Percentiles rank a stretch among this genome's conserved stretches.
Evolutionary conservation across 2,888 invertebrate genomes (phyloP).

Genomic region (Gasteruption jaculator): DNA sequence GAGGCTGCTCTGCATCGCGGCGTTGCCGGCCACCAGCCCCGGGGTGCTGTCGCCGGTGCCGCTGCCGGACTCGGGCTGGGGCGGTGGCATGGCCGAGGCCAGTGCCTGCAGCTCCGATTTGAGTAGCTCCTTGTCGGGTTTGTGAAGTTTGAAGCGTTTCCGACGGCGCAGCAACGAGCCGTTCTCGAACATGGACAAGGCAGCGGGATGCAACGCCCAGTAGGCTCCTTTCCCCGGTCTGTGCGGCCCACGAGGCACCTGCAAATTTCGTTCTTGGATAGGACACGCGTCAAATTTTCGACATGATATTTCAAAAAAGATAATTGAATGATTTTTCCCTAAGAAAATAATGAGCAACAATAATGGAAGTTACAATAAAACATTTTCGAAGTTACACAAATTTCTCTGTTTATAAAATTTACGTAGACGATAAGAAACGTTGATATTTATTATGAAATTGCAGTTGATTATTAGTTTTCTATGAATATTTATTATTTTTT

Average conservation of each 20-base stretch:
- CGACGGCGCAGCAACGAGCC: conserved; percentile 75
- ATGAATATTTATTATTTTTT: too few relatives aligned
- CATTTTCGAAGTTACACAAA: not conserved
- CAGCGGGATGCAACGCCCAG: conserved; percentile 78
- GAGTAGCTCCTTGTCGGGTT: conserved; percentile 62
- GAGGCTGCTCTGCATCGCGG: conserved; percentile 44
- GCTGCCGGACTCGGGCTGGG: conserved; percentile 41
- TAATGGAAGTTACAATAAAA: conserved; percentile 4
- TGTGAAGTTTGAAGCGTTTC: conserved; percentile 79
- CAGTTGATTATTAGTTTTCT: too few relatives aligned
- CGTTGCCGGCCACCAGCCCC: conserved; percentile 42
- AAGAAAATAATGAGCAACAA: too few relatives aligned
- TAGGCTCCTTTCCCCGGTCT: conserved; percentile 81
- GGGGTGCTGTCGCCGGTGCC: conserved; percentile 38
- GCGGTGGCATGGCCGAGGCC: conserved; percentile 47
- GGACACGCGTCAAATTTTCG: too few relatives aligned
- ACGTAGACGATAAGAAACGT: too few relatives aligned
- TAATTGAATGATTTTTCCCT: too few relatives aligned
- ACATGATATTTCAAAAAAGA: too few relatives aligned
- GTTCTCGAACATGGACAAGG: conserved; percentile 84
- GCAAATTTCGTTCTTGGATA: too few relatives aligned
- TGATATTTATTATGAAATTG: too few relatives aligned
- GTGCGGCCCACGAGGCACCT: conserved; percentile 72
- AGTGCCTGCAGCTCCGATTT: conserved; percentile 49
- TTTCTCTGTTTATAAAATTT: too few relatives aligned